These are phyloP conservation scores for Leguminivora glycinivorella DNA, from an alignment of 1,140 invertebrate species.

Conservation along the genomic window DNA sequence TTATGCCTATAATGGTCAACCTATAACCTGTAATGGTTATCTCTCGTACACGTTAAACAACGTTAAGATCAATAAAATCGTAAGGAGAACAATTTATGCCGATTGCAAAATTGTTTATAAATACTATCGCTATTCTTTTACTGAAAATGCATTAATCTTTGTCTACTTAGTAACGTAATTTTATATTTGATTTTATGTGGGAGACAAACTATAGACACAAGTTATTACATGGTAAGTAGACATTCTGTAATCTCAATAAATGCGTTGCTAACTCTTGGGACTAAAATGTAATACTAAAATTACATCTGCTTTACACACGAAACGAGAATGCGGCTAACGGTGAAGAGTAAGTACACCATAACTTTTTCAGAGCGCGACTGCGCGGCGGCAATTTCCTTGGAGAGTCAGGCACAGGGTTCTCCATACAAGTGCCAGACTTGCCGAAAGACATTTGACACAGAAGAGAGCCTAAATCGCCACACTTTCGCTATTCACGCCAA, in stretches of 20 bases:
- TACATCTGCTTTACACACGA: background rate
- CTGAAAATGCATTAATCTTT: too few species aligned
- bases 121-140: too few species aligned
- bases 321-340: background rate
- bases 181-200: background rate
- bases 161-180: background rate
- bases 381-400: background rate
- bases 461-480: background rate
- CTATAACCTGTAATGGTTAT: too few species aligned
- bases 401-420: background rate
- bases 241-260: background rate
- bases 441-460: background rate
- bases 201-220: background rate
- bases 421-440: constrained; percentile 7
- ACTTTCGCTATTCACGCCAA: constrained; percentile 7
- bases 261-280: constrained; percentile 8
- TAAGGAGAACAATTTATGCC: too few species aligned
- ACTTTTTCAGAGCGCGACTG: constrained; percentile 9
- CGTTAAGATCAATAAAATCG: too few species aligned
- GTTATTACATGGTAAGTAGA: background rate
- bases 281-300: background rate
- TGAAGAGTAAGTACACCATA: constrained; percentile 2
- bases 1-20: too few species aligned
- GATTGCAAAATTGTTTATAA: too few species aligned
- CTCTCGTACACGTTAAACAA: too few species aligned